Percentiles rank a stretch among this genome's conserved stretches.
These are phyloP conservation scores for Margarornis squamiger DNA, from an alignment of 2,797 vertebrate species.

Conservation along the genomic window DNA sequence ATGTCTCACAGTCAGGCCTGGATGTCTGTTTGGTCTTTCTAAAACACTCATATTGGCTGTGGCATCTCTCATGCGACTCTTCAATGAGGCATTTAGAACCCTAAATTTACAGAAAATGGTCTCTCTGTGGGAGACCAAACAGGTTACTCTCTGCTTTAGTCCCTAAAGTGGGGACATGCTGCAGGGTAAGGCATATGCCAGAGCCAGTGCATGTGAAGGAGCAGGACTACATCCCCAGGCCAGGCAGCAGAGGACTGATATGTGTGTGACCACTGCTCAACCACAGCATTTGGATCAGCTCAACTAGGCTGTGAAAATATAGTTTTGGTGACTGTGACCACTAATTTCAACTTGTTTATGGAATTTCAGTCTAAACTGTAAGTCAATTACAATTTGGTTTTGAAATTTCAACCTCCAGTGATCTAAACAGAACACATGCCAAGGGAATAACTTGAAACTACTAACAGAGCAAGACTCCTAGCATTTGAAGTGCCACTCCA, in stretches of 20 bases:
- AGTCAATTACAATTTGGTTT: neutral
- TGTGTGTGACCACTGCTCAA: fast-evolving
- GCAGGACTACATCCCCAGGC: neutral
- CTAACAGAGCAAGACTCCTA: neutral
- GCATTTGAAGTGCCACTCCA: neutral
- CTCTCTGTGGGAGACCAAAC: neutral
- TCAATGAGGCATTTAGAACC: neutral
- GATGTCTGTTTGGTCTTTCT: neutral
- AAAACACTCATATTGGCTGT: neutral
- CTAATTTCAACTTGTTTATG: neutral
- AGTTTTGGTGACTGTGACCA: fast-evolving
- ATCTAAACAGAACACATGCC: neutral
- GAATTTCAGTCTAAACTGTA: neutral
- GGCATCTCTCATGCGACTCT: neutral
- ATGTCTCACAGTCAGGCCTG: neutral
- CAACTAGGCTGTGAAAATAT: neutral
- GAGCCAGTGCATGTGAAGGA: fast-evolving
- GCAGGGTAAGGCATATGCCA: neutral
- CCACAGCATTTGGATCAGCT: neutral
- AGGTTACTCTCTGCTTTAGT: neutral
- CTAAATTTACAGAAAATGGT: neutral
- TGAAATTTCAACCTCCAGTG: neutral
- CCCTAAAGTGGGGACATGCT: neutral
- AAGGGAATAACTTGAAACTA: neutral
- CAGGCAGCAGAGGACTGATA: neutral